Conservation (phyloP, 1,140 invertebrate genomes). For the Sinonovacula constricta region DNA sequence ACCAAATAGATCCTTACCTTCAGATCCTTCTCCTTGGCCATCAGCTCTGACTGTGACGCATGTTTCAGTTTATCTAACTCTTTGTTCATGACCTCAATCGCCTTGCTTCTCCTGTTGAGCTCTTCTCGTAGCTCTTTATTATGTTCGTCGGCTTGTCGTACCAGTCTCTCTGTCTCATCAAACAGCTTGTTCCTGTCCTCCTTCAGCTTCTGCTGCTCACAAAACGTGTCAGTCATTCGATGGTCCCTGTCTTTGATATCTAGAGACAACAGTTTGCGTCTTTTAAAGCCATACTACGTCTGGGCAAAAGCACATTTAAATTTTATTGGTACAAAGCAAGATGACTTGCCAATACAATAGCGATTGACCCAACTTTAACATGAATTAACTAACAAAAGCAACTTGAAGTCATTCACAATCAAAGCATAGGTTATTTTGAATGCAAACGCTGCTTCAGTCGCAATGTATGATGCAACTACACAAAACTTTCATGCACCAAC, state of each 20-base stretch:
- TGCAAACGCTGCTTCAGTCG: too few species aligned
- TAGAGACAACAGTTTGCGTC: too few species aligned
- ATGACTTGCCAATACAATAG: too few species aligned
- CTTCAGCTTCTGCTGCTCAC: slow-evolving; percentile 20
- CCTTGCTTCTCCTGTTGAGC: slow-evolving; percentile 34
- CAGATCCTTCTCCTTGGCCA: slow-evolving; percentile 12
- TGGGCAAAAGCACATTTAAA: too few species aligned
- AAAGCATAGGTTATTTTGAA: too few species aligned
- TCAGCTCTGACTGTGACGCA: slow-evolving; percentile 34
- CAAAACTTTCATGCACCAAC: too few species aligned
- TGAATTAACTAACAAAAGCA: too few species aligned
- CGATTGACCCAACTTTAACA: too few species aligned
- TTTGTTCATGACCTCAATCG: slow-evolving; percentile 57
- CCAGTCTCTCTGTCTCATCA: slow-evolving; percentile 29
- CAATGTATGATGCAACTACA: too few species aligned
- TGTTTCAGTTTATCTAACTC: slow-evolving; percentile 42
- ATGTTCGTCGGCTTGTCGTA: slow-evolving; percentile 27
- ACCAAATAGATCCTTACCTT: slow-evolving; percentile 29
- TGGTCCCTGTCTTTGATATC: slow-evolving; percentile 38
- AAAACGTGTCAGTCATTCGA: slow-evolving; percentile 9
- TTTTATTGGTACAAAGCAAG: too few species aligned
- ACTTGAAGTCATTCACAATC: too few species aligned
- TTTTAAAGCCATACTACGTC: too few species aligned
- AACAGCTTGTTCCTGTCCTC: slow-evolving; percentile 7
- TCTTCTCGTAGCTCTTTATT: slow-evolving; percentile 15